These are phyloP conservation scores for Gulo gulo DNA, from an alignment of 2,113 vertebrate genomes.

Conservation along the genomic window DNA sequence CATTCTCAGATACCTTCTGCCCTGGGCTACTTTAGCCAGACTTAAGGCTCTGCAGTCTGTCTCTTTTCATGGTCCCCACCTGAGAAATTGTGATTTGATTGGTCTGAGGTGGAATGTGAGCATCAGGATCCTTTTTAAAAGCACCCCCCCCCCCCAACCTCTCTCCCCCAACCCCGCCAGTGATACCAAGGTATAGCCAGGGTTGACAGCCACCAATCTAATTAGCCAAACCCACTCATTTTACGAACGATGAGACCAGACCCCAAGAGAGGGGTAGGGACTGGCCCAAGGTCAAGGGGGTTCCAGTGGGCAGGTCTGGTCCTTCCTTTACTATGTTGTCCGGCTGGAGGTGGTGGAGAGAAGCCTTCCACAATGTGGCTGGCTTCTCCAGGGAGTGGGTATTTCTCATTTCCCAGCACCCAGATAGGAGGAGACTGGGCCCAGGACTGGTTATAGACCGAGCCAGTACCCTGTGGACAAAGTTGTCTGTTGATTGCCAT, in stretches of 20 bases:
- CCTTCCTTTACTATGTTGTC: background rate
- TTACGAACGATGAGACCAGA: background rate
- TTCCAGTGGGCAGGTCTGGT: background rate
- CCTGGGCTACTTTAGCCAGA: background rate
- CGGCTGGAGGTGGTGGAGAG: background rate
- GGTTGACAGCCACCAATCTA: background rate
- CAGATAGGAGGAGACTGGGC: background rate
- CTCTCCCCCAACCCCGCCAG: too few species aligned
- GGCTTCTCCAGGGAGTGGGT: background rate
- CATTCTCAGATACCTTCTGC: background rate
- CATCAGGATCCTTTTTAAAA: background rate
- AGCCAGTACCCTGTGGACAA: background rate
- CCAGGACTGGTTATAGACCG: background rate
- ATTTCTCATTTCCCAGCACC: background rate
- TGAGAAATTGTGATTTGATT: background rate
- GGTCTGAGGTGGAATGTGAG: rapidly evolving
- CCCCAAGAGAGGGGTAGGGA: background rate
- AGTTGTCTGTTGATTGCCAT: background rate
- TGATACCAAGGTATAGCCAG: background rate
- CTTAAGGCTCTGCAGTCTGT: background rate
- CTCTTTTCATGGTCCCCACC: background rate
- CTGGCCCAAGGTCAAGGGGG: background rate
- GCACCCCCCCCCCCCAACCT: too few species aligned
- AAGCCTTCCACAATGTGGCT: background rate
- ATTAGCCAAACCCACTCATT: background rate